phyloP scores from a whole-genome alignment of 2,113 vertebrate species.

The Zosterops pallidus region DNA sequence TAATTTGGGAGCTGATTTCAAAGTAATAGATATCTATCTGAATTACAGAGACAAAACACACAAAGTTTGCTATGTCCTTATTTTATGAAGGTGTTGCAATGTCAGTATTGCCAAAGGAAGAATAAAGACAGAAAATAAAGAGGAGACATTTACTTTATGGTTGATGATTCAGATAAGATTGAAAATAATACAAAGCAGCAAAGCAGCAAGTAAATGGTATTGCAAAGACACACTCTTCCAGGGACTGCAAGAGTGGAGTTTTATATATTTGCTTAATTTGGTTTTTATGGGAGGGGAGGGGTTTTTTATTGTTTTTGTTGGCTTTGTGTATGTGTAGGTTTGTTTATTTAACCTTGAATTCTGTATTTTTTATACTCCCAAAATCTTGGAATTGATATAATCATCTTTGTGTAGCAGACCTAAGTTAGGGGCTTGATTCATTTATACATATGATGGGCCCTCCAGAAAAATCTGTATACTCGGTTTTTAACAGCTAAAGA shows the following conservation, averaged over 20 bases:
- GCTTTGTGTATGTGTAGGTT: not conserved
- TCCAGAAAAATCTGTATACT: not conserved
- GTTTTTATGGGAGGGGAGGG: not conserved
- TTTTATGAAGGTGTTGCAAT: not conserved
- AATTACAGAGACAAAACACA: not conserved
- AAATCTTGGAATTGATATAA: not conserved
- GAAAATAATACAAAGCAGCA: not conserved
- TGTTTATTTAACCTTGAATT: not conserved
- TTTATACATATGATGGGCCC: not conserved
- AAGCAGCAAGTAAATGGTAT: not conserved
- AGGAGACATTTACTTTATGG: not conserved
- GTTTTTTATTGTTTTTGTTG: fast-evolving
- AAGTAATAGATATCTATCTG: not conserved
- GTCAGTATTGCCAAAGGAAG: not conserved
- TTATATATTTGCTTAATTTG: not conserved
- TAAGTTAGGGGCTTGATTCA: not conserved
- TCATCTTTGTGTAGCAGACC: fast-evolving
- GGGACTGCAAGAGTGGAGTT: fast-evolving
- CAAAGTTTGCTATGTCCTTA: not conserved
- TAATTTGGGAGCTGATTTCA: not conserved
- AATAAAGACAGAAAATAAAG: not conserved
- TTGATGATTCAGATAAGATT: not conserved
- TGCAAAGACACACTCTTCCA: not conserved
- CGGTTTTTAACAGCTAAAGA: not conserved
- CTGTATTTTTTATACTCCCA: not conserved